Evolutionary conservation across 2,888 invertebrate species (phyloP).

Genomic region (Mesoligia furuncula): DNA sequence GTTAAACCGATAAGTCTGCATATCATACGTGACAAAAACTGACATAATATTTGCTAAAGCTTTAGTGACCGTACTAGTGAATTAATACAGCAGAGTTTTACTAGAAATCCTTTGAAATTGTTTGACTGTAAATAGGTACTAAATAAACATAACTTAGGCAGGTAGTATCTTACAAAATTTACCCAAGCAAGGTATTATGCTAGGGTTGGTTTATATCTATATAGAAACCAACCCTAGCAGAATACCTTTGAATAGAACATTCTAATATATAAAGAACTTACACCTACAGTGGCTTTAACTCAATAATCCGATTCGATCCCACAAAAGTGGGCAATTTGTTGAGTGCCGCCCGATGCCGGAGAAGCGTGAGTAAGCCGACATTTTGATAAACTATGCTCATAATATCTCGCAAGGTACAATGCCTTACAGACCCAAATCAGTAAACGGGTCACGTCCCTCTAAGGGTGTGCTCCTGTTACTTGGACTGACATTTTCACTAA

Average conservation of each 20-base stretch:
- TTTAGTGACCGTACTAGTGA: background rate
- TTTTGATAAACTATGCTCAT: conserved; percentile 85
- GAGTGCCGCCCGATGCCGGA: conserved; percentile 76
- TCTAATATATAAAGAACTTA: conserved; percentile 63
- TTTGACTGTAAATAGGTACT: background rate
- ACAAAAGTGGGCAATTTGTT: conserved; percentile 82
- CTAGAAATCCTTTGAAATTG: background rate
- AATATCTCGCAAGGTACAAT: conserved; percentile 74
- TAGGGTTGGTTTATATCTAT: background rate
- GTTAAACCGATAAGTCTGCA: conserved; percentile 20
- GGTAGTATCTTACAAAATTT: conserved; percentile 19
- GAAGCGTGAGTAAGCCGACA: conserved; percentile 75
- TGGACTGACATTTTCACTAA: conserved; percentile 83
- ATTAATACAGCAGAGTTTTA: background rate
- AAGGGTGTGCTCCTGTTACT: conserved; percentile 77
- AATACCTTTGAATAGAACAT: conserved; percentile 17
- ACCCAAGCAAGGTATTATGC: background rate
- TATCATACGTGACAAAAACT: conserved; percentile 12
- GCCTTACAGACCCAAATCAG: conserved; percentile 62
- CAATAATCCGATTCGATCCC: conserved; percentile 76
- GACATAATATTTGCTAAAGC: background rate
- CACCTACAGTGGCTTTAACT: conserved; percentile 67
- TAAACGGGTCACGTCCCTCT: conserved; percentile 66
- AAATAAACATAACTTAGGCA: conserved; percentile 14
- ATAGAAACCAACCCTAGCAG: background rate